These are phyloP conservation scores for Tangara arthus DNA, from an alignment of 2,797 vertebrate genomes.

Conservation along the genomic window DNA sequence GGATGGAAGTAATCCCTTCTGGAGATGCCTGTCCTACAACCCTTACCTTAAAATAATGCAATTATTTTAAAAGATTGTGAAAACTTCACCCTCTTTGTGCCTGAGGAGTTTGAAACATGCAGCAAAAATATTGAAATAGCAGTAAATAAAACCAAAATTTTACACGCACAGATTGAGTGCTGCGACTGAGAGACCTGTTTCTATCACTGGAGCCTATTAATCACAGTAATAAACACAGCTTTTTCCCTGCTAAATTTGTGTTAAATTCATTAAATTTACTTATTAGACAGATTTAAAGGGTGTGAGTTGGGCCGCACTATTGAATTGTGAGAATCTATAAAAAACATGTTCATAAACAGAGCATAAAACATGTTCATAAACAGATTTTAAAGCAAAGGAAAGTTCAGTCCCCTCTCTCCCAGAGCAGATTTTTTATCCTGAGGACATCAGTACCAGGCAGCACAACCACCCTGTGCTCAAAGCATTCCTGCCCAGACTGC, in stretches of 20 bases:
- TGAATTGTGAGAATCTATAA: neutral
- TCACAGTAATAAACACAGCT: neutral
- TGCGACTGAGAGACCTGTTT: neutral
- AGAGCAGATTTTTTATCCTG: neutral
- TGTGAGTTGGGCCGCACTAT: accelerated
- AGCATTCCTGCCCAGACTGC: neutral
- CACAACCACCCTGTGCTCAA: neutral
- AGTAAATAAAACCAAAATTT: neutral
- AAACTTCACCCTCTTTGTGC: neutral
- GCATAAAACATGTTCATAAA: neutral
- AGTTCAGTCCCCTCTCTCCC: neutral
- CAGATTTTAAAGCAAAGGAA: neutral
- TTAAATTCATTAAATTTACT: neutral
- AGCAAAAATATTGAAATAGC: neutral
- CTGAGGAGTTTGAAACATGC: neutral
- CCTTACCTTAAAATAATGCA: accelerated
- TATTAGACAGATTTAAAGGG: neutral
- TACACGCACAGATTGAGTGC: neutral
- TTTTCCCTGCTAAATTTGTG: neutral
- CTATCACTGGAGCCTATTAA: neutral
- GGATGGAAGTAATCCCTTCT: neutral
- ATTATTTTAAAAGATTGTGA: neutral
- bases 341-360: neutral
- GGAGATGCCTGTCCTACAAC: neutral
- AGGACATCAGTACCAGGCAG: neutral